Base-by-base conservation (phyloP, 2,113 vertebrate genomes). In the Periophthalmodon schlosseri region DNA sequence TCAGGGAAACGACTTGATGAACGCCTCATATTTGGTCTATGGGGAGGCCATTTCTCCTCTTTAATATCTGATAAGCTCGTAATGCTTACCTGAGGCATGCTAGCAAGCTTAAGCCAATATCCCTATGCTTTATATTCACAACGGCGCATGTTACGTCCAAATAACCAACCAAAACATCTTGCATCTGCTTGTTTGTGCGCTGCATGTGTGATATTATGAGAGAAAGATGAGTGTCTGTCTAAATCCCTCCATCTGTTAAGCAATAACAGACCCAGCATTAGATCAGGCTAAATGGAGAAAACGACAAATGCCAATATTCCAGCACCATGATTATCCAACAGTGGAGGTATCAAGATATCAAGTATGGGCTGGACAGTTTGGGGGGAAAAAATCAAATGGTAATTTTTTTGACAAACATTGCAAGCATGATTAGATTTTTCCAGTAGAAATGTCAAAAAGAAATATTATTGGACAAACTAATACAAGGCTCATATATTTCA, bases 171-270 rank as follows among this genome's bases (percentile, higher is more conserved):
- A 16, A 69, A 61, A 71, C 67, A 69, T 54, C 57, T 52, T 69
- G 20, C 36, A 57, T 73, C 50, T 80, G 50, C 61, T 70, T 73
- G 70, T 57, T 36, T 75, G 69, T 49, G 66, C 44, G 47, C 14
- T 11, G 69, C 18, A 21, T 21, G 56, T 63, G 23, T 49, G 54
- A 60, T 14, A 57, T 18, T 57, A 56, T 68, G 68, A 24, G 70
- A 44, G 15, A 23, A 69, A 57, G 68, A 54, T 8, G 6, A 54
- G 67, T 57, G 13, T 78, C 47, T 65, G 61, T 39, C 63, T 65
- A 68, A 78, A 81, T 83, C 80, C 68, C 36, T 71, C 83, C 76
- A 85, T 85, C 81, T 85, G 81, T 76, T 81, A 76, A 81, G 74
- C 70, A 76, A 76, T 78, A 86, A 76, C 69, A 75, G 54, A 52